Evolutionary conservation across 2,797 vertebrate genomes (phyloP).

Genomic region (Chelonia mydas): DNA sequence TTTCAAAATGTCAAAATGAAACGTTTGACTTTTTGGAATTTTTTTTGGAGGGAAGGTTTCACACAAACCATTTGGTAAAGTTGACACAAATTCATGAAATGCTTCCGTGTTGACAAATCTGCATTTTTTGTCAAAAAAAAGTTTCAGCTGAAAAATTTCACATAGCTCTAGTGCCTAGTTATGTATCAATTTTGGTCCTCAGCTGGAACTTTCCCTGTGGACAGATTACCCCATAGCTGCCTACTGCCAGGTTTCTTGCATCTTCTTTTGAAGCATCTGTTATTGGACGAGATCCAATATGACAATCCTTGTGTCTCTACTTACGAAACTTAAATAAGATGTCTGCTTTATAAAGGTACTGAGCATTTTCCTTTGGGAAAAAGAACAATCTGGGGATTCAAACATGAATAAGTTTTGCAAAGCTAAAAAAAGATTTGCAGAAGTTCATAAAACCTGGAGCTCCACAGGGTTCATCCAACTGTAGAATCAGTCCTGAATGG

Average conservation of each 20-base stretch:
- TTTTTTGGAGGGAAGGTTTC: not conserved
- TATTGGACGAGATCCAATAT: not conserved
- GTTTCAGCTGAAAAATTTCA: not conserved
- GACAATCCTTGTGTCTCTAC: not conserved
- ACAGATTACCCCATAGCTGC: not conserved
- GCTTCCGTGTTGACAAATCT: not conserved
- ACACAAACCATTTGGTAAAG: not conserved
- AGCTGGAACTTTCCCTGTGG: not conserved
- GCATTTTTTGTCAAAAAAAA: not conserved
- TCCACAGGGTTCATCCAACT: slow-evolving; percentile 1
- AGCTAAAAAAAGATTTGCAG: not conserved
- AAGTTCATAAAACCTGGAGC: slow-evolving; percentile 19
- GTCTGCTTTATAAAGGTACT: not conserved
- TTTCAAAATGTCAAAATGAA: not conserved
- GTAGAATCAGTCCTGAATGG: not conserved
- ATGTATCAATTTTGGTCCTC: not conserved
- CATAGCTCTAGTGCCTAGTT: not conserved
- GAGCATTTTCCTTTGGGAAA: not conserved
- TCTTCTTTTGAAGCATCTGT: not conserved
- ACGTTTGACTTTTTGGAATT: not conserved
- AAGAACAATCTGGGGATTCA: not conserved
- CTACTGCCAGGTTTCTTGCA: not conserved
- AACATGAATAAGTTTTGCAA: not conserved
- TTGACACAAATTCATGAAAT: not conserved
- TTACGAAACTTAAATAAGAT: not conserved